Base-by-base conservation (phyloP, 1,140 invertebrate genomes). In the Zaprionus ghesquierei region DNA sequence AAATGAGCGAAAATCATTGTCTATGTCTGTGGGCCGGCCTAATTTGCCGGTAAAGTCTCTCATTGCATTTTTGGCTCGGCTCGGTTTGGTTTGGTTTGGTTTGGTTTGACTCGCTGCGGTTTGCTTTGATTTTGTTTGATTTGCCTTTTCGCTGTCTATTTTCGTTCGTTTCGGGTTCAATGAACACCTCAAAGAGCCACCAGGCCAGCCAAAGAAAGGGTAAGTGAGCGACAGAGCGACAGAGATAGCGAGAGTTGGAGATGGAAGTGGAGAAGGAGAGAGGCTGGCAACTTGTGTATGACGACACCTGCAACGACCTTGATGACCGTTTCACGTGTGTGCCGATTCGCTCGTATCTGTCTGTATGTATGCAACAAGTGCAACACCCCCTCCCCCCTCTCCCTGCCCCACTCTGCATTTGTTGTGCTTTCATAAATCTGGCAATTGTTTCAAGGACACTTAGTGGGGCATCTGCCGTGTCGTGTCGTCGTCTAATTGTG, bases 391-490 rank as follows among this genome's bases (percentile, higher is more conserved):
- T 3, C n/a, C 20, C 12, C n/a, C 53, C 12, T 27, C 38, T 1
- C 35, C 35, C 5, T 58, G 22, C 18, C 10, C 13, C 38, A 46
- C 29, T 25, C 13, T 27, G 3, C 1, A 9, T 12, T 18, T 44
- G 13, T 41, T 41, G 60, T 12, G 18, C 49, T 60, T 50, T 50
- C 58, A 68, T 44, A 75, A 70, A 25, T 61, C 25, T 60, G 22
- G 25, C 60, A 72, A 60, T 66, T 66, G 65, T 65, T 70, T 77
- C 75, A 77, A 75, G 75, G 71, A 75, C 71, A 69, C 50, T 68
- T 54, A 13, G 29, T 15, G 25, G 38, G 22, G n/a, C 58, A 69
- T 62, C 33, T 69, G 66, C 46, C 46, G 31, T 69, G 66, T 54
- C 56, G 35, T 56, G 27, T 15, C 15, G 56, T 29, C 38, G 33